phyloP scores from a whole-genome alignment of 2,888 invertebrate species.

The Drosophila quinaria region DNA sequence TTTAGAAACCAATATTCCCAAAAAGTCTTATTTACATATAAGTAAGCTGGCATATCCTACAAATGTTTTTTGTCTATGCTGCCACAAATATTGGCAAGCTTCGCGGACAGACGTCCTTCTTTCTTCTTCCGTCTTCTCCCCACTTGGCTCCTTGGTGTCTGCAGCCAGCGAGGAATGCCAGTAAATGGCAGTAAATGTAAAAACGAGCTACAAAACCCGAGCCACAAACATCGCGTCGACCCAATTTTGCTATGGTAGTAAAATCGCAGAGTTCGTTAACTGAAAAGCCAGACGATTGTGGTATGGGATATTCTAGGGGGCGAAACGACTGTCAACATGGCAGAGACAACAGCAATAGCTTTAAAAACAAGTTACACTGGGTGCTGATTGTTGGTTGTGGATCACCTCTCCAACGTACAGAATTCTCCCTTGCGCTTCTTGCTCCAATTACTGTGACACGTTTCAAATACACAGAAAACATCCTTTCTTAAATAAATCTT shows the following conservation, averaged over 20 bases:
- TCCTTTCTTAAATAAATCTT: too few species aligned
- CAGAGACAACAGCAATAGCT: slow-evolving; percentile 23
- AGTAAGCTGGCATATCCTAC: slow-evolving; percentile 1
- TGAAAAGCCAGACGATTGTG: slow-evolving; percentile 64
- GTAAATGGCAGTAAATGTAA: slow-evolving; percentile 64
- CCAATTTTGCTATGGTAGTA: slow-evolving; percentile 68
- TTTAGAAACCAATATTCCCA: neutral
- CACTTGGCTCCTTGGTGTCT: slow-evolving; percentile 55
- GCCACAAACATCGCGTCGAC: slow-evolving; percentile 56
- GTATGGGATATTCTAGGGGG: neutral
- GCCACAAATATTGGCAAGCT: slow-evolving; percentile 47
- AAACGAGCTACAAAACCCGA: slow-evolving; percentile 55
- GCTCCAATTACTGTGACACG: slow-evolving; percentile 8
- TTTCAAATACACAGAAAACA: neutral
- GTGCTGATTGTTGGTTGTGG: slow-evolving; percentile 34
- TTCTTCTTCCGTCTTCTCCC: neutral
- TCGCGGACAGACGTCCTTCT: slow-evolving; percentile 48
- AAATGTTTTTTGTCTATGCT: neutral
- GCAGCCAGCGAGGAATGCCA: slow-evolving; percentile 39
- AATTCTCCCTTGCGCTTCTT: neutral
- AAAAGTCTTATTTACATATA: neutral
- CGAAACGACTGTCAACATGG: slow-evolving; percentile 61
- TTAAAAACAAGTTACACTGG: slow-evolving; percentile 36
- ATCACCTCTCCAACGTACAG: slow-evolving; percentile 6
- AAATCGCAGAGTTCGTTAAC: slow-evolving; percentile 76